Base-by-base conservation (phyloP, 2,888 invertebrate species). In the Esperia sulphurella region DNA sequence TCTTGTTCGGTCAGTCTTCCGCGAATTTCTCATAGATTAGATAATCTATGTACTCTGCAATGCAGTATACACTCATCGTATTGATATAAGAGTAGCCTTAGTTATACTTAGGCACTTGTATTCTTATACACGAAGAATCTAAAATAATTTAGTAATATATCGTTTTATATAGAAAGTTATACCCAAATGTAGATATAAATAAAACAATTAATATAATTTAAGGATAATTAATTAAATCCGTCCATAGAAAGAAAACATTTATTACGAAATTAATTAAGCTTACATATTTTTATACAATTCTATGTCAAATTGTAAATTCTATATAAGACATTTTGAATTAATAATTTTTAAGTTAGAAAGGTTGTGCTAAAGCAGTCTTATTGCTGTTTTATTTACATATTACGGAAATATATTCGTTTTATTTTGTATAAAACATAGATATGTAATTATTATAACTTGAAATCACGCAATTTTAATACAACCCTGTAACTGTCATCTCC, bases 121-220 rank as follows among this genome's bases (percentile, higher is more conserved):
- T 54, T 53, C 48, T 45, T 52, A 40, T 48, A 46, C 50, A 47
- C 48, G 29, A 8, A 33, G 48, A 48, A 50, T 45, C 43, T 43
- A 43, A 33, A 21, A 29, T 38, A 28, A 12, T 28, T 40, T 39
- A 12, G 30, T 47, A 47, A 50, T 45, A 50, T 48, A 46, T 33
- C 33, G 13, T 42, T 43, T 33, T 43, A 59, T 51, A 61, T 54
- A 52, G 61, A 64, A 58, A 62, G 58, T 53, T 71, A 71, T 76
- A 79, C 77, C 83, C 81, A 83, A 84, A 82, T 84, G 83, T 85
- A 84, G 79, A 82, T 83, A 78, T 82, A 78, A 68, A 64, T 68
- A 67, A 59, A 49, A 31, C 2, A 31, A 31, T 50, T 53, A 51
- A 51, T 41, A 56, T 53, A 55, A 52, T 57, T 52, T 57, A 59